Conservation (phyloP, 1,140 invertebrate species). For the Diuraphis noxia region DNA sequence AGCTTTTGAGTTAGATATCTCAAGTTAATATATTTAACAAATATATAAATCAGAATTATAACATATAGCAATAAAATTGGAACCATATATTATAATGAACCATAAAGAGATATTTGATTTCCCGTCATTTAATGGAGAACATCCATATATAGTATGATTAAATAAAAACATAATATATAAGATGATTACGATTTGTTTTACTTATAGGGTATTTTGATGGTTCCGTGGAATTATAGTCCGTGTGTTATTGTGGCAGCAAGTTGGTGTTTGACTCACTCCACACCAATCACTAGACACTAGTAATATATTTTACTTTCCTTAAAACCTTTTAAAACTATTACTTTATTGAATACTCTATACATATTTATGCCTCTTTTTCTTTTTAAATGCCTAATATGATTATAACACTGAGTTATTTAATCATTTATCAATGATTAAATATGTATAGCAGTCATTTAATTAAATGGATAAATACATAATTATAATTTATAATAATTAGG, state of each 20-base stretch:
- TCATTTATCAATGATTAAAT: too few species aligned
- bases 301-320: not conserved
- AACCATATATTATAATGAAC: not conserved
- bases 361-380: not conserved
- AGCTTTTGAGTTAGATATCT: not conserved
- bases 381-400: not conserved
- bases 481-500: too few species aligned
- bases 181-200: not conserved
- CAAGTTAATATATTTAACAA: not conserved
- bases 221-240: slow-evolving; percentile 42
- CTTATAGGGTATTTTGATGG: slow-evolving; percentile 30
- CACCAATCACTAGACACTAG: not conserved
- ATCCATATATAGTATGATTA: slow-evolving; percentile 34
- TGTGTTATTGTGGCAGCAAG: slow-evolving; percentile 42
- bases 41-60: not conserved
- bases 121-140: slow-evolving; percentile 20
- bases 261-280: slow-evolving; percentile 37
- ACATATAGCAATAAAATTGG: not conserved
- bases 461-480: not conserved
- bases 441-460: not conserved
- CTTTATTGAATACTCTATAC: not conserved
- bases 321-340: not conserved
- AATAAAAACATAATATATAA: not conserved
- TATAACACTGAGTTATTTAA: not conserved
- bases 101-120: not conserved